These are phyloP conservation scores for Neoaliturus tenellus DNA, from an alignment of 2,888 invertebrate species.

Conservation along the genomic window DNA sequence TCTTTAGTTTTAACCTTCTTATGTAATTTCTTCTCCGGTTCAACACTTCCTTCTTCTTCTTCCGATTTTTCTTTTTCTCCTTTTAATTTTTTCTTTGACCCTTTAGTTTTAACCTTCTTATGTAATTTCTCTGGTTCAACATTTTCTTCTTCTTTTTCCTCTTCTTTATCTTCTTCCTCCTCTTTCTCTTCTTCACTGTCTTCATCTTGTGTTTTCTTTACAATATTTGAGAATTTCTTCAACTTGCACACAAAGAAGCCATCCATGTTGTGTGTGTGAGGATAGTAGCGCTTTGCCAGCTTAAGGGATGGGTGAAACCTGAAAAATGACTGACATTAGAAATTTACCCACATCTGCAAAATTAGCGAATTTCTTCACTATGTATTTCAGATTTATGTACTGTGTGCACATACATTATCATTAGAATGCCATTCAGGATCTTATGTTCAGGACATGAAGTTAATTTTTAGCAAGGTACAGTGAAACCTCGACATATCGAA, in stretches of 20 bases:
- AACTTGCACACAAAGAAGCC: conserved; percentile 99
- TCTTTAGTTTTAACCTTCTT: background rate
- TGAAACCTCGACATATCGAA: too few species aligned
- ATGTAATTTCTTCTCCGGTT: background rate
- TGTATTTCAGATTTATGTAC: too few species aligned
- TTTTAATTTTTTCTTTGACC: background rate
- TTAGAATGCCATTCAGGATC: too few species aligned
- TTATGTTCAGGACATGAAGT: too few species aligned
- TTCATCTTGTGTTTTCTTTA: conserved; percentile 53
- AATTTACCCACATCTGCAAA: too few species aligned
- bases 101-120: background rate
- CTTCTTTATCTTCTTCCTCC: conserved; percentile 54
- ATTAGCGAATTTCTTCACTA: too few species aligned
- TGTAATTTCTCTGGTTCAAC: background rate
- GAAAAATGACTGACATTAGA: too few species aligned
- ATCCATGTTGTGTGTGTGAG: conserved; percentile 99
- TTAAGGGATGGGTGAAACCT: conserved; percentile 77
- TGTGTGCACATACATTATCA: too few species aligned
- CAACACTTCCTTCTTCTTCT: background rate
- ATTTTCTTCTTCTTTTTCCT: conserved; percentile 46
- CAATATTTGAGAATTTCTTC: conserved; percentile 95
- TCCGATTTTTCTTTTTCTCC: background rate
- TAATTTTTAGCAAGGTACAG: too few species aligned
- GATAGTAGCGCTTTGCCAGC: conserved; percentile 94
- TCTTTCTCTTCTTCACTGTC: conserved; percentile 53